These are phyloP conservation scores for Dolichallabes microphthalmus DNA, from an alignment of 2,113 vertebrate genomes.

Conservation along the genomic window DNA sequence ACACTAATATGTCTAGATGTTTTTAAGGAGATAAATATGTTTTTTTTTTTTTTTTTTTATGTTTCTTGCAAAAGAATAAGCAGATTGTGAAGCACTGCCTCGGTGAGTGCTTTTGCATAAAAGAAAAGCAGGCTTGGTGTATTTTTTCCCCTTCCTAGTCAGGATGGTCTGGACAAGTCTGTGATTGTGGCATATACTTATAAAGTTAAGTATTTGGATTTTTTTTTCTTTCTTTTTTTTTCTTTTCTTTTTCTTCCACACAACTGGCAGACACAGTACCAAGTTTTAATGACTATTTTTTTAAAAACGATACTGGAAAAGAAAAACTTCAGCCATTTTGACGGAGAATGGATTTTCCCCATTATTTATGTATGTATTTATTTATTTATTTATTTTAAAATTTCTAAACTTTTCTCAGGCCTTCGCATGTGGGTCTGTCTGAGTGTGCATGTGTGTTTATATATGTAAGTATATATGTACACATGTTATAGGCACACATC, in stretches of 20 bases:
- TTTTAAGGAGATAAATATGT: constrained; percentile 60
- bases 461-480: constrained; percentile 68
- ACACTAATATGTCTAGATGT: constrained; percentile 59
- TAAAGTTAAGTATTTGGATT: constrained; percentile 54
- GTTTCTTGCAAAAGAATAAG: constrained; percentile 60
- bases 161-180: constrained; percentile 54
- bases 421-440: constrained; percentile 54
- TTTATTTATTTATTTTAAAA: constrained; percentile 55
- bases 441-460: constrained; percentile 46
- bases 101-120: constrained; percentile 70
- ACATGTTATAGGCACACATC: constrained; percentile 74
- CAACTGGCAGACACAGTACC: constrained; percentile 63
- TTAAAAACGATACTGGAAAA: constrained; percentile 61
- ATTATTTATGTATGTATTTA: constrained; percentile 58
- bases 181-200: constrained; percentile 57
- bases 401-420: constrained; percentile 60
- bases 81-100: constrained; percentile 65
- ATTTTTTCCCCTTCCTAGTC: constrained; percentile 56
- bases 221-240: constrained; percentile 61
- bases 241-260: constrained; percentile 64
- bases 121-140: constrained; percentile 62
- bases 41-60: constrained; percentile 53
- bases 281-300: constrained; percentile 60
- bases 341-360: constrained; percentile 54
- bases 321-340: constrained; percentile 56